Evolutionary conservation across 2,113 vertebrate species (phyloP).

Genomic region (Pongo abelii): DNA sequence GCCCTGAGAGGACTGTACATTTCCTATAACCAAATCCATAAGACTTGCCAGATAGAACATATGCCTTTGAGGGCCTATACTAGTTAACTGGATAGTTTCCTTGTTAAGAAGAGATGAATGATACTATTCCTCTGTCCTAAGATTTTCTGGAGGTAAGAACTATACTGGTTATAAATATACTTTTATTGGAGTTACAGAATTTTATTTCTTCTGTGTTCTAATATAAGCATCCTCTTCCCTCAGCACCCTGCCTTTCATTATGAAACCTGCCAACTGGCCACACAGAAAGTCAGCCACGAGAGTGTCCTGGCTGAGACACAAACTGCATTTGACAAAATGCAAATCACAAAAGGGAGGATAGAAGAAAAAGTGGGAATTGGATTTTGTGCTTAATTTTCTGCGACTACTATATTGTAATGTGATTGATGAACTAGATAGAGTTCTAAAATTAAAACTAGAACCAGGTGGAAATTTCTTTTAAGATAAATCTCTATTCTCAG

Average conservation of each 20-base stretch:
- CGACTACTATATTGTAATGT: background rate
- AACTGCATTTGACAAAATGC: background rate
- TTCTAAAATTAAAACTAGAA: slow-evolving; percentile 61
- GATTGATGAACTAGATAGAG: slow-evolving; percentile 13
- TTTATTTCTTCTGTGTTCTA: slow-evolving; percentile 53
- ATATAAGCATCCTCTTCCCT: background rate
- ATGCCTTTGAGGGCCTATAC: background rate
- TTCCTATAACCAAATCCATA: background rate
- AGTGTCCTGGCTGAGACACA: background rate
- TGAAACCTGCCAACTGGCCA: background rate
- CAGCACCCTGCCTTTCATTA: background rate
- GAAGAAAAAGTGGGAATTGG: background rate
- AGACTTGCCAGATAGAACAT: background rate
- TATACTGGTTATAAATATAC: background rate
- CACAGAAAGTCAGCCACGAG: background rate
- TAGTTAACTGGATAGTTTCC: background rate
- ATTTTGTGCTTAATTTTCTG: slow-evolving; percentile 11
- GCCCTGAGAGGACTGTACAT: background rate
- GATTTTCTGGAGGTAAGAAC: slow-evolving; percentile 19
- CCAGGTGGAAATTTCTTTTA: background rate
- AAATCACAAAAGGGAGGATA: slow-evolving; percentile 13
- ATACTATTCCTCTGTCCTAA: background rate
- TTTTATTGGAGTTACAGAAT: background rate
- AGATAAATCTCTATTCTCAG: slow-evolving; percentile 21
- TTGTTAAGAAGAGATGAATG: slow-evolving; percentile 24